Conservation (phyloP, 1,140 invertebrate species). For the Drosophila simulans region DNA sequence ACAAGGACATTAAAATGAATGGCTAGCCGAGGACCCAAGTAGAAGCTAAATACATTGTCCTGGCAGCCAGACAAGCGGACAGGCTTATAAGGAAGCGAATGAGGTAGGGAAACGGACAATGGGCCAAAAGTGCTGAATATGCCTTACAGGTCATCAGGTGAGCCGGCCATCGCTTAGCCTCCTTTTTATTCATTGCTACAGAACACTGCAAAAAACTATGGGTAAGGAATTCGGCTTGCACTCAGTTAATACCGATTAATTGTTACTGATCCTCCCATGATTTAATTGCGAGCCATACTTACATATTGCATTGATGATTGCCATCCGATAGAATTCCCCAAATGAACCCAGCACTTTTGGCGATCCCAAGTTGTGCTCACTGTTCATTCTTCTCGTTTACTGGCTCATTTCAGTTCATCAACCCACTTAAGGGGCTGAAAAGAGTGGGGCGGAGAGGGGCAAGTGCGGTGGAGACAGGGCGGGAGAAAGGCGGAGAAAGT, state of each 20-base stretch:
- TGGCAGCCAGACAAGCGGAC: slow-evolving; percentile 1
- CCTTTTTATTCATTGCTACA: background rate
- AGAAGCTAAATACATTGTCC: slow-evolving; percentile 52
- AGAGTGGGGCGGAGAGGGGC: too few species aligned
- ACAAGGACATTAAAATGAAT: slow-evolving; percentile 47
- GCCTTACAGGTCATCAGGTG: slow-evolving; percentile 51
- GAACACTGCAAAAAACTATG: slow-evolving; percentile 1
- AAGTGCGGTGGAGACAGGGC: background rate
- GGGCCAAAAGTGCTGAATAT: slow-evolving; percentile 69
- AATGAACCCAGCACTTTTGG: too few species aligned
- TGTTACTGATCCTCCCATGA: too few species aligned
- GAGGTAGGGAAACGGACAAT: slow-evolving; percentile 17
- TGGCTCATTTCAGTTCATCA: slow-evolving; percentile 28
- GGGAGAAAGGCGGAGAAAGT: slow-evolving; percentile 6
- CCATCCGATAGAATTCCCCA: too few species aligned
- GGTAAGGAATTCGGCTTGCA: too few species aligned
- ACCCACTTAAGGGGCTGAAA: slow-evolving; percentile 20
- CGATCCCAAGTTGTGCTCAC: background rate
- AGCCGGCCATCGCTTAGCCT: slow-evolving; percentile 1
- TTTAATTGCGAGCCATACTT: too few species aligned
- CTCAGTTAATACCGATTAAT: too few species aligned
- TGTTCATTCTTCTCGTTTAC: slow-evolving; percentile 5
- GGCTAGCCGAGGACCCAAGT: background rate
- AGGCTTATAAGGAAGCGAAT: background rate
- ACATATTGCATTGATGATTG: too few species aligned